Evolutionary conservation across 2,797 vertebrate species (phyloP), one percentile per base, ranked within the genome.

Genomic region (Tangara arthus): DNA sequence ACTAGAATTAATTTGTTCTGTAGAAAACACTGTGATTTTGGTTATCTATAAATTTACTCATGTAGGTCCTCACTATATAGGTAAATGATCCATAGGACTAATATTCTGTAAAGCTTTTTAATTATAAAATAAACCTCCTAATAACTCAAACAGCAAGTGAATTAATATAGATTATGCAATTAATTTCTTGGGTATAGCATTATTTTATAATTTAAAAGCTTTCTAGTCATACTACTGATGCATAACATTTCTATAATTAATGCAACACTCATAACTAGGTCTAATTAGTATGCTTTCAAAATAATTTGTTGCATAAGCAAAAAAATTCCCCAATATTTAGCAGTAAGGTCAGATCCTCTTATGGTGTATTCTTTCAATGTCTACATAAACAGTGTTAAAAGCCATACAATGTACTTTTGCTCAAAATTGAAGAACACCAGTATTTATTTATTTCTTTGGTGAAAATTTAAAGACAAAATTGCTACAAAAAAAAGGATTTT

Each of bases 231-330:
- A 15, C 22, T 53, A 91, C 19, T n/a, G 56, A 70, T 66, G 63
- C 41, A 35, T 85, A 47, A 90, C n/a, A 46, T 86, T 61, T 47
- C 52, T 87, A 42, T 57, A 89, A 94, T 92, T 90, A 90, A 94
- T 87, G 47, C 47, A 94, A 84, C 69, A 34, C 15, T 69, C 41
- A 69, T 82, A 91, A 71, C 32, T 83, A 61, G 4, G 9, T 82
- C 50, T 79, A 93, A 87, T 82, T 81, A 88, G 15, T 53, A 32
- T 41, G 32, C 12, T 86, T 81, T 37, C n/a, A 91, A 81, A 75
- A 71, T 47, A 80, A 81, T 91, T 89, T 73, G 47, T 83, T 56
- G 6, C 46, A 72, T 46, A 80, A 92, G 46, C 26, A 32, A 90
- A 64, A 64, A 94, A 53, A 92, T 72, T 26, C 44, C 23, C 73